Conservation (phyloP, 2,113 vertebrate species). For the Gasterosteus aculeatus region DNA sequence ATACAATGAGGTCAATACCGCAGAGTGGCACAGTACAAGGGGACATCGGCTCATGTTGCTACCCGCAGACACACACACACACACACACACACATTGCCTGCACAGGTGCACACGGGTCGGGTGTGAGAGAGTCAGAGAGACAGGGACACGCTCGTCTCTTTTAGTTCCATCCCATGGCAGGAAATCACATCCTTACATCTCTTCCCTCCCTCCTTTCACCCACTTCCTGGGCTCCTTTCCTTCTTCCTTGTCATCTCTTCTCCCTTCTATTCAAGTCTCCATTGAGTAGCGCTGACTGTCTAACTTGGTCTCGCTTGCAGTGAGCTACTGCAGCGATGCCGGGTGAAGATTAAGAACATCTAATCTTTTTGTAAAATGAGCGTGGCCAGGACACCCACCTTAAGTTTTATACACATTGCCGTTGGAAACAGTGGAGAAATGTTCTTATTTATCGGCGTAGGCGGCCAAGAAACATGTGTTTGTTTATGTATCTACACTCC, state of each 20-base stretch:
- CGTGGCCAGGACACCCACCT: constrained; percentile 68
- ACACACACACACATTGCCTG: background rate
- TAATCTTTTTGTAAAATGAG: constrained; percentile 54
- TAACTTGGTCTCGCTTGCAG: constrained; percentile 55
- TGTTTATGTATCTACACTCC: background rate
- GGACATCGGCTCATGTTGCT: background rate
- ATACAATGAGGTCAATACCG: constrained; percentile 45
- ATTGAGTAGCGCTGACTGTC: constrained; percentile 47
- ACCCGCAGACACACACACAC: constrained; percentile 11
- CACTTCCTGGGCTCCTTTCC: constrained; percentile 54
- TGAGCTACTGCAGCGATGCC: constrained; percentile 50
- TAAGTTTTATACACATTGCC: constrained; percentile 55
- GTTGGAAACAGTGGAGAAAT: constrained; percentile 38
- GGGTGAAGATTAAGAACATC: constrained; percentile 64
- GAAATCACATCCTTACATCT: constrained; percentile 66
- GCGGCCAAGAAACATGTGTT: background rate
- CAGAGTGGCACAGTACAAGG: constrained; percentile 21
- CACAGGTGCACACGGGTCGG: background rate
- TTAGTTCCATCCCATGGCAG: constrained; percentile 40
- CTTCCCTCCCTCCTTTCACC: constrained; percentile 57
- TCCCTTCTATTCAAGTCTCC: constrained; percentile 47
- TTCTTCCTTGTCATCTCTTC: constrained; percentile 61
- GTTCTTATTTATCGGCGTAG: constrained; percentile 9
- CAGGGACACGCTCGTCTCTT: constrained; percentile 48
- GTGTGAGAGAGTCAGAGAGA: constrained; percentile 21